Conservation (phyloP, 2,888 invertebrate species). For the Tipula confusa region DNA sequence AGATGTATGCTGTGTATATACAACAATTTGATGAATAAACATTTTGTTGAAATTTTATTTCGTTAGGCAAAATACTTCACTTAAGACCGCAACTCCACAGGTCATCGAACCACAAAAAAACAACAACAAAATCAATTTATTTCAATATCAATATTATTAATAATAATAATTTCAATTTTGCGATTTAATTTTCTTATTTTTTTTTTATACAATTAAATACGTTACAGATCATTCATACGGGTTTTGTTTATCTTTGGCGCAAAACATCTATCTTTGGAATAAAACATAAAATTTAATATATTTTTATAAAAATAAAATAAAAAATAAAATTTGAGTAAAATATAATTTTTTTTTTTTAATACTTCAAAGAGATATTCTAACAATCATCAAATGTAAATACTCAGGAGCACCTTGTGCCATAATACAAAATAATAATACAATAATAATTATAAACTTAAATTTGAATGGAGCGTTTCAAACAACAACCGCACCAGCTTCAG, state of each 20-base stretch:
- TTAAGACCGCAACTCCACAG: not conserved
- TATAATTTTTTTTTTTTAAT: not conserved
- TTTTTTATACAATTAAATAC: not conserved
- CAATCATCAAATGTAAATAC: conserved; percentile 14
- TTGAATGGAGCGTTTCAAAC: conserved; percentile 52
- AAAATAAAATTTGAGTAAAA: conserved; percentile 4
- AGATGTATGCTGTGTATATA: no score
- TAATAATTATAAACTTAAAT: not conserved
- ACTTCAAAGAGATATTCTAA: conserved; percentile 5
- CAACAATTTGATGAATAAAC: not conserved
- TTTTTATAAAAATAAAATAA: not conserved
- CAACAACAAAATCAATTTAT: not conserved
- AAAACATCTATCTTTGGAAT: conserved; percentile 12
- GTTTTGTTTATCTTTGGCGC: conserved; percentile 9
- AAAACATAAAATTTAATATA: conserved; percentile 3
- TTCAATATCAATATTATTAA: not conserved
- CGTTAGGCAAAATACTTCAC: not conserved
- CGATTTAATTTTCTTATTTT: not conserved
- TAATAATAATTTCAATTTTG: not conserved
- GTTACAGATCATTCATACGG: not conserved
- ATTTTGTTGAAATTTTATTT: not conserved
- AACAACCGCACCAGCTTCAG: conserved; percentile 82
- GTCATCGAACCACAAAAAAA: not conserved
- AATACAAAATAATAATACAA: not conserved
- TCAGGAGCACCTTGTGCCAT: conserved; percentile 4